Evolutionary conservation across 2,113 vertebrate genomes (phyloP).

Genomic region (Cryptotis parvus): DNA sequence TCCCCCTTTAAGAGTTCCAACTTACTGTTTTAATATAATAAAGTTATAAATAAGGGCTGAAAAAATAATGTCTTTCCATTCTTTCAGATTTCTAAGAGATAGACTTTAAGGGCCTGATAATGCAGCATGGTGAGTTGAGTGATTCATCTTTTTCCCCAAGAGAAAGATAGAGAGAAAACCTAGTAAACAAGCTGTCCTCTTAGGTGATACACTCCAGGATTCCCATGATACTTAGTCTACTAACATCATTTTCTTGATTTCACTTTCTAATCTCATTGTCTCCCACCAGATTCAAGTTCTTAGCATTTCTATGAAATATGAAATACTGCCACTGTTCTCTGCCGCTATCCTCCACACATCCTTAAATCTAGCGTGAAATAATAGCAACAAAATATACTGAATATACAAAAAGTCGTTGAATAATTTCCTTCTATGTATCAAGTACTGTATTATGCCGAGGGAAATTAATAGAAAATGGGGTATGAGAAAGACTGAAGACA

Average conservation of each 20-base stretch:
- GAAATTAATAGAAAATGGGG: neutral
- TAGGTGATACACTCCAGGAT: slow-evolving; percentile 1
- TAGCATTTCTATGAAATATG: slow-evolving; percentile 48
- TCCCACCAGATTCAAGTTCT: slow-evolving; percentile 49
- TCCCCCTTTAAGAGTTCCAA: too few relatives aligned
- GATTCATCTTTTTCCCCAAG: neutral
- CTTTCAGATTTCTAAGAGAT: neutral
- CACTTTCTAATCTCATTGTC: slow-evolving; percentile 62
- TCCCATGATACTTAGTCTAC: slow-evolving; percentile 23
- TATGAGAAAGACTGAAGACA: neutral
- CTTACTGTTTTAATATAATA: too few relatives aligned
- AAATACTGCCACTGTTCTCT: neutral
- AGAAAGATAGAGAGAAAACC: neutral
- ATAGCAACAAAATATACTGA: neutral
- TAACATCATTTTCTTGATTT: slow-evolving; percentile 63
- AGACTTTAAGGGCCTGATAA: neutral
- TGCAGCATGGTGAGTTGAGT: neutral
- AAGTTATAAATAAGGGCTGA: too few relatives aligned
- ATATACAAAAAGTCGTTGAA: neutral
- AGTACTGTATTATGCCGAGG: neutral
- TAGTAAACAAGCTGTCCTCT: slow-evolving; percentile 6
- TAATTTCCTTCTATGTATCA: neutral
- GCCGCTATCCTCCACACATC: slow-evolving; percentile 22
- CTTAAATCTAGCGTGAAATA: slow-evolving; percentile 8
- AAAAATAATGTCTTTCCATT: too few relatives aligned